Conservation (phyloP, 64 coral and sea anemone species). For the Montipora efflorescens region DNA sequence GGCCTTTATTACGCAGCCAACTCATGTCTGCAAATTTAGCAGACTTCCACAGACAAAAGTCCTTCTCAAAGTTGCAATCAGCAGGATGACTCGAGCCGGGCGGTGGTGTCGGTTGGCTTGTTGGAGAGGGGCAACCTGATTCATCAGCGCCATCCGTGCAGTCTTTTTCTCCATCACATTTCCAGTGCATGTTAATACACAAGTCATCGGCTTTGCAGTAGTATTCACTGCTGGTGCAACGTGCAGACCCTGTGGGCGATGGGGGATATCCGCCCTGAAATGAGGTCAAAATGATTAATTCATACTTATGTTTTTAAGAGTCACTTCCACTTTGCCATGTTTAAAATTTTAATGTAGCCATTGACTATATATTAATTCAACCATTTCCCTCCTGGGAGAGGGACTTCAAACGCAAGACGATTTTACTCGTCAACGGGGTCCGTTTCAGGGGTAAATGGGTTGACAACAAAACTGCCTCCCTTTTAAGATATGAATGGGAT, state of each 20-base stretch:
- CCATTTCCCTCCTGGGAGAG: too few species aligned
- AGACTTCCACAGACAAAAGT: constrained; percentile 84
- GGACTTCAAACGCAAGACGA: too few species aligned
- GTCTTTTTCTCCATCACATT: constrained; percentile 81
- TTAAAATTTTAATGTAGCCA: too few species aligned
- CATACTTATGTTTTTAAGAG: too few species aligned
- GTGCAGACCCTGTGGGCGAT: constrained; percentile 60
- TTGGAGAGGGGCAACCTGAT: constrained; percentile 37
- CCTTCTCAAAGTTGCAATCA: constrained; percentile 84
- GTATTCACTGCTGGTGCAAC: constrained; percentile 54
- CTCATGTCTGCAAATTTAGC: constrained; percentile 87
- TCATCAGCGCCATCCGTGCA: constrained; percentile 90
- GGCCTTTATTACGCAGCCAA: constrained; percentile 65
- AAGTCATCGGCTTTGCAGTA: constrained; percentile 84
- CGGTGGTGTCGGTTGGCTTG: constrained; percentile 50
- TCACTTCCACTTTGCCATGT: too few species aligned
- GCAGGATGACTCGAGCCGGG: constrained; percentile 66
- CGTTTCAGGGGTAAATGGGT: too few species aligned
- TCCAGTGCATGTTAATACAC: constrained; percentile 89
- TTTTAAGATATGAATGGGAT: too few species aligned
- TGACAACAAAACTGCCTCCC: too few species aligned
- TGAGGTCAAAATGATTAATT: too few species aligned
- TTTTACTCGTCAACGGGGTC: too few species aligned
- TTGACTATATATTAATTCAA: too few species aligned
- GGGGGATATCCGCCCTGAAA: constrained; percentile 55